These are phyloP conservation scores for Sebastolobus altivelis DNA, from an alignment of 2,797 vertebrate species.

Conservation along the genomic window DNA sequence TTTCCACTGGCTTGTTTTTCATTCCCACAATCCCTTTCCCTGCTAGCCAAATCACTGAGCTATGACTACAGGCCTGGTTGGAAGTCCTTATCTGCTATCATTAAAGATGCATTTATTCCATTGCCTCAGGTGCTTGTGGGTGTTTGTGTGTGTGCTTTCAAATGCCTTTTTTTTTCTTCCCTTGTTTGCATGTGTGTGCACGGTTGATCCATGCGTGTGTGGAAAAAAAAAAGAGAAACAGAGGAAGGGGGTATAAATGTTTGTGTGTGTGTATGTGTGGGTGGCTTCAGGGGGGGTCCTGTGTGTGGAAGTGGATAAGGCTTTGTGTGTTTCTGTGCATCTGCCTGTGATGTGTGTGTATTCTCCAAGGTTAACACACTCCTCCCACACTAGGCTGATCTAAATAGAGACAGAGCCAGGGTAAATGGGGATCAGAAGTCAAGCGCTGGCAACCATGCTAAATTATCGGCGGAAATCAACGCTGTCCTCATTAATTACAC, in stretches of 20 bases:
- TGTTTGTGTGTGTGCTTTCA: slow-evolving; percentile 70
- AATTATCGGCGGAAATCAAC: slow-evolving; percentile 88
- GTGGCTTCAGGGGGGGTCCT: slow-evolving; percentile 73
- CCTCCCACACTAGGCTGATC: slow-evolving; percentile 82
- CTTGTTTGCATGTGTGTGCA: slow-evolving; percentile 74
- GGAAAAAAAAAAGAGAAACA: slow-evolving; percentile 65
- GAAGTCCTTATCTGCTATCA: slow-evolving; percentile 86
- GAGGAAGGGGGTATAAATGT: slow-evolving; percentile 79
- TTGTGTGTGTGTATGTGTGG: slow-evolving; percentile 71
- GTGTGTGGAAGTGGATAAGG: slow-evolving; percentile 74
- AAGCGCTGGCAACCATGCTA: slow-evolving; percentile 85
- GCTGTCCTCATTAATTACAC: slow-evolving; percentile 88
- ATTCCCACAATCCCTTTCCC: slow-evolving; percentile 82
- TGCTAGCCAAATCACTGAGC: slow-evolving; percentile 84
- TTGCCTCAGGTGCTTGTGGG: slow-evolving; percentile 81
- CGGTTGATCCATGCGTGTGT: slow-evolving; percentile 66
- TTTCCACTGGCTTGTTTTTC: slow-evolving; percentile 84
- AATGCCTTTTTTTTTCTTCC: slow-evolving; percentile 68
- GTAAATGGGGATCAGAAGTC: slow-evolving; percentile 88
- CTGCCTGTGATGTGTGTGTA: slow-evolving; percentile 75
- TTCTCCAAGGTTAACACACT: slow-evolving; percentile 86
- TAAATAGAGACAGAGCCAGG: slow-evolving; percentile 84
- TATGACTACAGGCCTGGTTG: slow-evolving; percentile 85
- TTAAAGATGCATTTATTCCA: slow-evolving; percentile 87
- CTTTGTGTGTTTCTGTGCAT: slow-evolving; percentile 76